Evolutionary conservation across 37 sponge, comb jelly and placozoan species (phyloP).

Genomic region (Spongilla lacustris): DNA sequence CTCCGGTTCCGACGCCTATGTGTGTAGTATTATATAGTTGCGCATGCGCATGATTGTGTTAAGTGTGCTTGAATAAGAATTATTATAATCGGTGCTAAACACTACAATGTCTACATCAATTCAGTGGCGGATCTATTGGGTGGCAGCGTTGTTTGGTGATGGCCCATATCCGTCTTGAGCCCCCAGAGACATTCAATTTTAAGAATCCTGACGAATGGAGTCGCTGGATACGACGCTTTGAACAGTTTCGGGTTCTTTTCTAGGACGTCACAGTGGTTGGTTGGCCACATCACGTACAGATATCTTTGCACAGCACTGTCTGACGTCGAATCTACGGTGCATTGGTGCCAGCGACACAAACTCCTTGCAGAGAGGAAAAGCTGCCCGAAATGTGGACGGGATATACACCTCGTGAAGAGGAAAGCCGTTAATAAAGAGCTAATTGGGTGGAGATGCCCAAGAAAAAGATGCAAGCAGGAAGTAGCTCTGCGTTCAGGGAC

Average conservation of each 20-base stretch:
- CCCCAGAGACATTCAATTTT: slow-evolving; percentile 13
- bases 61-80: no score
- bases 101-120: no score
- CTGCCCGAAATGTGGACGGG: background rate
- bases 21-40: no score
- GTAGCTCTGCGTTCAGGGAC: background rate
- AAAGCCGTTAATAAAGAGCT: background rate
- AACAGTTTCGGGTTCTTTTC: slow-evolving; percentile 7
- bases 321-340: background rate
- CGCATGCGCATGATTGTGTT: no score
- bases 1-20: no score
- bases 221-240: slow-evolving; percentile 13
- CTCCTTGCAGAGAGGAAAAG: background rate
- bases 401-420: background rate
- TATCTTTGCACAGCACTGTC: background rate
- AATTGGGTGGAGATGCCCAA: background rate
- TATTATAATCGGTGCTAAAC: no score
- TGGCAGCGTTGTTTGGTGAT: background rate
- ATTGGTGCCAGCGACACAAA: background rate
- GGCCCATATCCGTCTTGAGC: slow-evolving; percentile 16
- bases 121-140: no score
- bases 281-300: background rate
- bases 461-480: background rate
- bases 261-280: background rate
- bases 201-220: slow-evolving; percentile 19